Percentiles rank a stretch among this genome's conserved stretches.
Conservation (phyloP, 1,140 invertebrate genomes). For the Trigoniulus corallinus region DNA sequence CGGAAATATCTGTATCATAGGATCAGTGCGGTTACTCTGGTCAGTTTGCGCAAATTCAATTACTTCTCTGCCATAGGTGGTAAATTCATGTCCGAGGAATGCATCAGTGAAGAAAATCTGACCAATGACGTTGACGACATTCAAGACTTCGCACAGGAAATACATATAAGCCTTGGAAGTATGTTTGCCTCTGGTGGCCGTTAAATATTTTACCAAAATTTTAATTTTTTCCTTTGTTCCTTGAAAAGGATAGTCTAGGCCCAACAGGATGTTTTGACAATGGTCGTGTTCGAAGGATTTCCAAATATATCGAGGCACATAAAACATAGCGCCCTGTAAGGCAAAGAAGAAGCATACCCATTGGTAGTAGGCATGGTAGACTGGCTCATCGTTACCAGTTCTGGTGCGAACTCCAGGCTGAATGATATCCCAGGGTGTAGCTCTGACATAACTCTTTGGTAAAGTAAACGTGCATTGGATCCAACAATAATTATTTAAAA, state of each 20-base stretch:
- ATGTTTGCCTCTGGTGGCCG: background rate
- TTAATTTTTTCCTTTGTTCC: background rate
- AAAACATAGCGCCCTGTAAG: slow-evolving; percentile 18
- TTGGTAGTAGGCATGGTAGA: slow-evolving; percentile 28
- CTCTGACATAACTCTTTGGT: slow-evolving; percentile 42
- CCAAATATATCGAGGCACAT: slow-evolving; percentile 32
- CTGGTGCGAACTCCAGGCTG: slow-evolving; percentile 15
- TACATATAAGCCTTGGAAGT: background rate
- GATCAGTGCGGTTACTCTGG: slow-evolving; percentile 18
- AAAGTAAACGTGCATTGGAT: slow-evolving; percentile 23
- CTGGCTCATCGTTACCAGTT: slow-evolving; percentile 4
- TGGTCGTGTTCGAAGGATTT: background rate
- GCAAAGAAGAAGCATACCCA: slow-evolving; percentile 31
- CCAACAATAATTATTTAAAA: slow-evolving; percentile 12
- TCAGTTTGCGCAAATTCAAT: slow-evolving; percentile 15
- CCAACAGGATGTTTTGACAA: background rate
- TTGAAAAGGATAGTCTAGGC: background rate
- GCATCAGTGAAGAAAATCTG: slow-evolving; percentile 32
- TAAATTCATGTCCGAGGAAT: slow-evolving; percentile 29
- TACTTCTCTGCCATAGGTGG: slow-evolving; percentile 27
- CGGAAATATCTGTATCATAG: slow-evolving; percentile 23
- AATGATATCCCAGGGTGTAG: slow-evolving; percentile 1
- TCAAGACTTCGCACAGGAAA: slow-evolving; percentile 22
- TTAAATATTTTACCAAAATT: background rate
- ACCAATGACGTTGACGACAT: slow-evolving; percentile 24